Conservation (phyloP, 2,113 vertebrate genomes). For the Phalacrocorax pelagicus region DNA sequence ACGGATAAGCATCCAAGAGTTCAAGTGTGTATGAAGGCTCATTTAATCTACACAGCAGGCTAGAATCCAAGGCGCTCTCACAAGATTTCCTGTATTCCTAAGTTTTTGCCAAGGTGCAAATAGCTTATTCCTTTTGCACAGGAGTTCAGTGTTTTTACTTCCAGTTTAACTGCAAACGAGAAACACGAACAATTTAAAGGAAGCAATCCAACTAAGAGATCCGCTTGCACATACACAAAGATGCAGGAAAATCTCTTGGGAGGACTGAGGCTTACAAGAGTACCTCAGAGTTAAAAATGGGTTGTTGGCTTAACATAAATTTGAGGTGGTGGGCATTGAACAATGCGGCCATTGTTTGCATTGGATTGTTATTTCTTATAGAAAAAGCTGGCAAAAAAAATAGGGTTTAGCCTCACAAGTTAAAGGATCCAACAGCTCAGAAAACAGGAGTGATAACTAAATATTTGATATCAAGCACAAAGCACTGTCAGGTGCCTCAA, state of each 20-base stretch:
- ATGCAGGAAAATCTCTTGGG: background rate
- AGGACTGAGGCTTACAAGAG: background rate
- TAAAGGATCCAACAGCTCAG: background rate
- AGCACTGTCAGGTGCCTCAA: background rate
- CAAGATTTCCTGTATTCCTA: background rate
- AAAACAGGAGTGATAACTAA: background rate
- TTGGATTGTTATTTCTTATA: background rate
- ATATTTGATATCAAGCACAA: background rate
- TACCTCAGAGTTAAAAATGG: background rate
- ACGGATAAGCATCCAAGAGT: background rate
- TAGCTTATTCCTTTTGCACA: background rate
- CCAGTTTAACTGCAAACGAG: background rate
- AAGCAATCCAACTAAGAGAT: background rate
- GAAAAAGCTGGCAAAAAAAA: background rate
- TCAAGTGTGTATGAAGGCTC: background rate
- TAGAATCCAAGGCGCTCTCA: background rate
- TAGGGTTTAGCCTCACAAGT: background rate
- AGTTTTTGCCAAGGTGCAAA: background rate
- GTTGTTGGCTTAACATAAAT: background rate
- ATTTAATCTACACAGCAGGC: slow-evolving; percentile 19
- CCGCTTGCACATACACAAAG: background rate
- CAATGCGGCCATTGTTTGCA: background rate
- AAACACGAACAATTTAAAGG: background rate
- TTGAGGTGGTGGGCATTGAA: background rate
- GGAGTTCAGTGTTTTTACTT: background rate